A percentile compares a stretch with the other conserved stretches of the same genome.
Evolutionary conservation across 2,888 invertebrate genomes (phyloP).

Genomic region (Zaprionus lineosus): DNA sequence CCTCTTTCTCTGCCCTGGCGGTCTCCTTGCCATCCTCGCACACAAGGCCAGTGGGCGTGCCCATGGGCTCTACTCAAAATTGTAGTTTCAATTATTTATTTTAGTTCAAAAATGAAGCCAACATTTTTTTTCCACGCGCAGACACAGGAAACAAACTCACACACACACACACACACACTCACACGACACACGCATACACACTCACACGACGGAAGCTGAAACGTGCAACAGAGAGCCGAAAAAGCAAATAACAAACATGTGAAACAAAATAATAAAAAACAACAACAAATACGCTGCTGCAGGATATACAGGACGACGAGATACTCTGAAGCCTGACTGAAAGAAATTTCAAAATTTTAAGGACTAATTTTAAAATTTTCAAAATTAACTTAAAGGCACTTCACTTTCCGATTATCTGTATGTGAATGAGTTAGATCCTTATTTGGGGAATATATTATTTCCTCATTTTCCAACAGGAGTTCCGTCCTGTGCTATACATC

Average conservation of each 20-base stretch:
- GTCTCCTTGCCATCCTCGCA: too few relatives aligned
- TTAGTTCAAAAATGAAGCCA: too few relatives aligned
- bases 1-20: too few relatives aligned
- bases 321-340: conserved; percentile 32
- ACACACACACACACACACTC: conserved; percentile 9
- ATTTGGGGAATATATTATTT: too few relatives aligned
- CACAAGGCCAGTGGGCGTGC: conserved; percentile 37
- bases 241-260: background rate
- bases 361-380: too few relatives aligned
- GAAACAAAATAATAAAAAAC: conserved; percentile 1
- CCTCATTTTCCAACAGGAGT: too few relatives aligned
- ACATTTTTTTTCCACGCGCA: background rate
- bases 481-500: too few relatives aligned
- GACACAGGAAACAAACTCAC: conserved; percentile 11
- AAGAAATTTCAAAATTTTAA: too few relatives aligned
- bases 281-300: background rate
- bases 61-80: conserved; percentile 1
- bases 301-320: background rate
- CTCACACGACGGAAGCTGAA: conserved; percentile 35
- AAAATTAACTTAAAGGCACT: too few relatives aligned
- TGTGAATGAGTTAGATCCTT: too few relatives aligned
- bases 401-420: too few relatives aligned
- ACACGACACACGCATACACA: conserved; percentile 11
- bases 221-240: conserved; percentile 17
- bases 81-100: conserved; percentile 33